phyloP scores from a whole-genome alignment of 2,888 invertebrate genomes.

The Junonia oenone region DNA sequence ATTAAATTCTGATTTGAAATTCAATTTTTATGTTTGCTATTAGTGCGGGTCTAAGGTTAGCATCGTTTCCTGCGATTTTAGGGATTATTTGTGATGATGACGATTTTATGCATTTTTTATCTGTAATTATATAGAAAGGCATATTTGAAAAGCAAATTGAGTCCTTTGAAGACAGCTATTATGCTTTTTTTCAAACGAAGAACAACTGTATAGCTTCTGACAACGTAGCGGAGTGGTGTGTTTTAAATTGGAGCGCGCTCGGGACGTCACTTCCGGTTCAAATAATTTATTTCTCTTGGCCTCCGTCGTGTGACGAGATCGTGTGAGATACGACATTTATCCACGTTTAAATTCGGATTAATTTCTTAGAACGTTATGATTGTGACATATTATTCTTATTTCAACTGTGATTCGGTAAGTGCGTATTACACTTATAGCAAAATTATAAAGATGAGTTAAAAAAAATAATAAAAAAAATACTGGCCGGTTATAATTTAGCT shows the following conservation, averaged over 20 bases:
- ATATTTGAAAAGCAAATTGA: constrained; percentile 40
- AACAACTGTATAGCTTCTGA: constrained; percentile 35
- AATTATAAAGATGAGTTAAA: background rate
- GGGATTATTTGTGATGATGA: constrained; percentile 51
- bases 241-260: constrained; percentile 71
- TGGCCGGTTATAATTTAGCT: background rate
- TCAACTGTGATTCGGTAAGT: constrained; percentile 15
- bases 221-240: constrained; percentile 45
- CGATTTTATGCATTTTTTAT: constrained; percentile 42
- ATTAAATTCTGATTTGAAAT: constrained; percentile 69
- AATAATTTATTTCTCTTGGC: constrained; percentile 74
- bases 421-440: background rate
- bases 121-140: constrained; percentile 30
- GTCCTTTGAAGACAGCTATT: constrained; percentile 10
- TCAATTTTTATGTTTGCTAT: constrained; percentile 58
- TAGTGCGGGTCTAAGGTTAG: constrained; percentile 49
- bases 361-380: constrained; percentile 63
- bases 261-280: constrained; percentile 76
- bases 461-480: background rate
- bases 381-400: constrained; percentile 44
- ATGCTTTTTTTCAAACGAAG: constrained; percentile 30
- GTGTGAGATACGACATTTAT: constrained; percentile 63
- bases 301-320: constrained; percentile 69
- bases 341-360: constrained; percentile 66
- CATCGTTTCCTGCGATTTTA: constrained; percentile 60